Conservation (phyloP, 1,140 invertebrate species). For the Nomia melanderi region DNA sequence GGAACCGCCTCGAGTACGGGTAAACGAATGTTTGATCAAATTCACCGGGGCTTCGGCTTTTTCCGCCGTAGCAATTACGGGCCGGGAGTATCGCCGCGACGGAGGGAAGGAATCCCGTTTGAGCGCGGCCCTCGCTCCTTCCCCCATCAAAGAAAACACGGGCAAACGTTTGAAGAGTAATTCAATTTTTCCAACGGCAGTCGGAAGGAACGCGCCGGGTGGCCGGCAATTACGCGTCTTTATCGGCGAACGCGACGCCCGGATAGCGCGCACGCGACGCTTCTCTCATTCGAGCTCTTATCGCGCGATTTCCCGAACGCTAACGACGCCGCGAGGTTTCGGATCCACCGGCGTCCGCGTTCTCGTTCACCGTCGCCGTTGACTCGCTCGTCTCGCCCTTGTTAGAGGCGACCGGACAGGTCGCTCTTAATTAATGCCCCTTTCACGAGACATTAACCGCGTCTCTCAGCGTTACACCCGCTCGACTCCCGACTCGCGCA, state of each 20-base stretch:
- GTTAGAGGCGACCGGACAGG: conserved; percentile 38
- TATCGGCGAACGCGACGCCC: neutral
- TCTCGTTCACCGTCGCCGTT: too few relatives aligned
- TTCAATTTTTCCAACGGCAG: neutral
- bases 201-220: neutral
- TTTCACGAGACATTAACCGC: conserved; percentile 55
- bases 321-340: too few relatives aligned
- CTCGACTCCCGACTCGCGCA: conserved; percentile 3
- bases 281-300: too few relatives aligned
- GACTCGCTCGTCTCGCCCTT: conserved; percentile 13
- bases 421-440: conserved; percentile 53
- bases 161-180: neutral
- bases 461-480: conserved; percentile 37
- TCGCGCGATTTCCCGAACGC: too few relatives aligned
- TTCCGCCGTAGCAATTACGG: conserved; percentile 9
- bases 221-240: conserved; percentile 18
- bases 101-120: neutral
- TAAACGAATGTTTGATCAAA: conserved; percentile 34
- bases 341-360: too few relatives aligned
- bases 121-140: neutral
- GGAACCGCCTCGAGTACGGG: conserved; percentile 18
- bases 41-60: neutral
- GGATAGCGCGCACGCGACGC: too few relatives aligned
- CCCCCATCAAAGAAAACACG: neutral
- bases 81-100: neutral